Base-by-base conservation (phyloP, 2,113 vertebrate species). In the Vanacampus margaritifer region DNA sequence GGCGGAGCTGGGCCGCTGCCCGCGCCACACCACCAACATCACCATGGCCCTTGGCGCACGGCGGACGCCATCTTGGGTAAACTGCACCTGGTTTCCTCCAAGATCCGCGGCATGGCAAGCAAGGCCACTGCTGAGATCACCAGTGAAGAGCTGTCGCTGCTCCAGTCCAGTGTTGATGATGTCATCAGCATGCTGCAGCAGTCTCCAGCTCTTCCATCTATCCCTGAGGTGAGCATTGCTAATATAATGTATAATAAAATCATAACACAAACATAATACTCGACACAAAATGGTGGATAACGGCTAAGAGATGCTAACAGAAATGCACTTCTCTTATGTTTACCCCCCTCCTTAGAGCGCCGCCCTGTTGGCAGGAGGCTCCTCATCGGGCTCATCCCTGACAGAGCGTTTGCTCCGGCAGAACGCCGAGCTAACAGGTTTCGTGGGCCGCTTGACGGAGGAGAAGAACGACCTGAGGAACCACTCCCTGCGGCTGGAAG, bases 391-490 rank as follows among this genome's bases (percentile, higher is more conserved):
- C 57, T 87, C 91, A 0, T 93, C 92, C 0, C 74, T 98, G 79
- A 94, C 92, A 0, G 95, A 98, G 90, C 91, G 93, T 32, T 89
- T 98, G 64, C 92, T 99, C 77, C 91, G 93, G 75, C 97, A 98
- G 79, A 98, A 97, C 4, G 94, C 95, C 0, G 95, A 98, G 81
- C 90, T 98, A 59, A 98, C 94, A 0, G 95, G 96, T 36, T 94
- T 95, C 11, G 95, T 99, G 78, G 94, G 94, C 78, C 93, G 91
- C 0, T 89, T 99, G 79, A 98, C 95, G 0, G 95, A 97, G 64
- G 97, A 99, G 82, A 98, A 99, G 91, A 98, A 96, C 48, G 94
- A 95, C 61, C 89, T 98, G 80, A 92, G 95, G 64, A 98, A 96
- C 65, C 89, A 91, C 50, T 76, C 93, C 28, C 90, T 95, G 75